A percentile compares a stretch with the other conserved stretches of the same genome.
Evolutionary conservation across 2,888 invertebrate species (phyloP).

Genomic region (Nowickia ferox): DNA sequence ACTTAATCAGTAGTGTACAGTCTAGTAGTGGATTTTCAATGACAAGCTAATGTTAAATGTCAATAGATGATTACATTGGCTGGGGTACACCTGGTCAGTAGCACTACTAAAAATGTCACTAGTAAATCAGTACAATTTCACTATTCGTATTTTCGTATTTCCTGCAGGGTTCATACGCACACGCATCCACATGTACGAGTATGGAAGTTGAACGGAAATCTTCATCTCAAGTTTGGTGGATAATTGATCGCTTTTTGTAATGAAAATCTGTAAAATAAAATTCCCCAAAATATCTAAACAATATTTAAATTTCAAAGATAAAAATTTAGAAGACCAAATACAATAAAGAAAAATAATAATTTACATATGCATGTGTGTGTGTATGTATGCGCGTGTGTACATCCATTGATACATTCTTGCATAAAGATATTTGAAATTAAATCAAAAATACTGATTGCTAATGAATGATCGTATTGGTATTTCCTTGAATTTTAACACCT

Average conservation of each 20-base stretch:
- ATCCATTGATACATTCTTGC: not conserved
- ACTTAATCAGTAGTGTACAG: no score
- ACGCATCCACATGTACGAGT: no score
- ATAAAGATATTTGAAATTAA: conserved; percentile 46
- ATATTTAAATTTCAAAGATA: conserved; percentile 54
- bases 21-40: no score
- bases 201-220: conserved; percentile 31
- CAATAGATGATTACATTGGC: no score
- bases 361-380: conserved; percentile 36
- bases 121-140: no score
- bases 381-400: not conserved
- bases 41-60: no score
- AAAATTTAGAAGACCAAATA: conserved; percentile 18
- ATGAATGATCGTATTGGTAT: conserved; percentile 39
- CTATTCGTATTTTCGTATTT: no score
- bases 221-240: conserved; percentile 47
- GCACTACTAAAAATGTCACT: no score
- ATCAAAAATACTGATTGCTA: conserved; percentile 23
- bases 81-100: no score
- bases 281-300: conserved; percentile 35
- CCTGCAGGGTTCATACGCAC: no score
- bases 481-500: conserved; percentile 46
- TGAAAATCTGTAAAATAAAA: conserved; percentile 45
- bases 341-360: conserved; percentile 33
- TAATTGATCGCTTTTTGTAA: conserved; percentile 46